Base-by-base conservation (phyloP, 92 coral and sea anemone genomes). In the Heliopora coerulea region DNA sequence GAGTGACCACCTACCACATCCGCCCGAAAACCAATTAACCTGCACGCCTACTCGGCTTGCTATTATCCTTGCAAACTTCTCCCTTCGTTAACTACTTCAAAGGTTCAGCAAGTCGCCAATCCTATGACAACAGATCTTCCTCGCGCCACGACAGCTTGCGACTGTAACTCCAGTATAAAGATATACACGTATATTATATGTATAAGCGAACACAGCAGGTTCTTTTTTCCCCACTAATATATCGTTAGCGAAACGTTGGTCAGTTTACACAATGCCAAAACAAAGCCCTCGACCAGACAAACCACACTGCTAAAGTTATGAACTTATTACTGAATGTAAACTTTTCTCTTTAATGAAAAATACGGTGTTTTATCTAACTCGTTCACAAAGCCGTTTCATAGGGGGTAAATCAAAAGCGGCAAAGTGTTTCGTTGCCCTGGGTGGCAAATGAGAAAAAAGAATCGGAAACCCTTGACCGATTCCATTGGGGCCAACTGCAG, bases 1-100 rank as follows among this genome's bases (percentile, higher is more conserved):
- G 77, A 52, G 77, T 70, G 77, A 52, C 64, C 30, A 50, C 20
- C 35, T 25, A 40, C 56, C 63, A 70, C 42, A 70, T 70, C 77
- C 77, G 77, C 27, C 21, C 33, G 26, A 33, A 62, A 62, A 8
- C 49, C 1, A 63, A 34, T 13, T 39, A 33, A 32, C 33, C 70
- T 35, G 3, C 50, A 37, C 49, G 26, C 70, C 74, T 63, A 28
- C 42, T 26, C 26, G 50, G 8, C 27, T 19, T 10, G 28, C 50
- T 34, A 19, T 32, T 37, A 63, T 32, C 50, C 50, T 34, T 13
- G 50, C 11, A 37, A 11, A 37, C 42, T 50, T 50, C 58, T 5
- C 58, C 58, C 5, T 17, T 50, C 19, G 58, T 50, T 5, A 17
- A 50, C 3, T 23, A 7, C 26, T 3, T 23, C 61, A 23, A 28